Percentiles rank a stretch among this genome's conserved stretches.
These are phyloP conservation scores for Octonoba sinensis DNA, from an alignment of 2,888 invertebrate species.

Conservation along the genomic window DNA sequence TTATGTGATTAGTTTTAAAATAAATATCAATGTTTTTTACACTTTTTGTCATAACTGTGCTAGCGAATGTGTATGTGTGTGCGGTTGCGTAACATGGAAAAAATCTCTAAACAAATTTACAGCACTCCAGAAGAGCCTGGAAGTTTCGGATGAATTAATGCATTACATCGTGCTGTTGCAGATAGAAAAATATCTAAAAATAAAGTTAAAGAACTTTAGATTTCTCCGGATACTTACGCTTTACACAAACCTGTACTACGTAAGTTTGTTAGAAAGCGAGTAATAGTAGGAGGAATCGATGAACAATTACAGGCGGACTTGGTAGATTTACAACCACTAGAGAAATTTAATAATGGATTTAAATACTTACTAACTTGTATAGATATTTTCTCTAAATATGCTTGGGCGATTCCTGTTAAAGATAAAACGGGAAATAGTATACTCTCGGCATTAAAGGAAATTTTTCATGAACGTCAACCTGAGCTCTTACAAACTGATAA, in stretches of 20 bases:
- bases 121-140: too few species aligned
- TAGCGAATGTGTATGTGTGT: too few species aligned
- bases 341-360: constrained; percentile 65
- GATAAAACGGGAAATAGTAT: constrained; percentile 64
- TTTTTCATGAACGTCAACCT: constrained; percentile 62
- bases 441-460: constrained; percentile 60
- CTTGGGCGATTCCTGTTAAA: constrained; percentile 66
- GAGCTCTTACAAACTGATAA: constrained; percentile 64
- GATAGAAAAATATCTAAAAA: too few species aligned
- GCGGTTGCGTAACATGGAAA: too few species aligned
- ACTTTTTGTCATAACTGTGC: too few species aligned
- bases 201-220: not conserved
- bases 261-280: not conserved
- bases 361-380: constrained; percentile 67
- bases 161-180: too few species aligned
- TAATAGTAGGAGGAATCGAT: constrained; percentile 52
- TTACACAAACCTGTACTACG: not conserved
- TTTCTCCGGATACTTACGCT: not conserved
- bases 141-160: too few species aligned
- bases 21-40: too few species aligned
- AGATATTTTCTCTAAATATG: constrained; percentile 67
- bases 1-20: too few species aligned
- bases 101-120: too few species aligned
- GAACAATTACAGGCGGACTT: constrained; percentile 67
- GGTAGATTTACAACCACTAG: constrained; percentile 58